phyloP scores from a whole-genome alignment of 92 coral and sea anemone genomes.

The Micromussa lordhowensis region DNA sequence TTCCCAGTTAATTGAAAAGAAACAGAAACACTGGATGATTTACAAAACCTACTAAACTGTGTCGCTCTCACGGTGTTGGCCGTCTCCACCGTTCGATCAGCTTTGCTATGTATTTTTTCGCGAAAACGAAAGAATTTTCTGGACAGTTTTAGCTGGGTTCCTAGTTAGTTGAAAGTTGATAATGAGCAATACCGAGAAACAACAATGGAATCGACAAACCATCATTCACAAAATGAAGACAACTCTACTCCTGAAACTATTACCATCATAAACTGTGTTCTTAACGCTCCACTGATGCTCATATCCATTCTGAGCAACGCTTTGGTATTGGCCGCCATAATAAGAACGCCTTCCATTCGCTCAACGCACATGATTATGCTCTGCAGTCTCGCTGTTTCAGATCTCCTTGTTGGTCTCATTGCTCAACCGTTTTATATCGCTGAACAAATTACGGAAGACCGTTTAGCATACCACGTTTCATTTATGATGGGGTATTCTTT shows the following conservation, averaged over 20 bases:
- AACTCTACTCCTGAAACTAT: conserved; percentile 1
- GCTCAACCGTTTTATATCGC: conserved; percentile 17
- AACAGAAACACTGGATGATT: no score
- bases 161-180: no score
- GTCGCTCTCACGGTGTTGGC: not conserved
- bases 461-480: not conserved
- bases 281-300: not conserved
- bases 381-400: conserved; percentile 22
- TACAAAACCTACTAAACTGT: not conserved
- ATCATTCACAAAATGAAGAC: not conserved
- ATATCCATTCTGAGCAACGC: conserved; percentile 19
- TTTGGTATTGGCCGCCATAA: conserved; percentile 5
- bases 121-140: no score
- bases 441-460: not conserved
- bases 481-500: not conserved
- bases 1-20: no score
- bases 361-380: not conserved
- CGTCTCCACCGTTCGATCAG: no score
- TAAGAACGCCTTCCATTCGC: conserved; percentile 14
- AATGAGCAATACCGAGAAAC: no score
- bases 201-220: not conserved
- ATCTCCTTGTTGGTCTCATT: not conserved
- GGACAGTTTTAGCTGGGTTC: no score
- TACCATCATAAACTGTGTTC: conserved; percentile 13
- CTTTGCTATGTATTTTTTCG: no score